phyloP scores from a whole-genome alignment of 1,140 invertebrate genomes.

The Zaprionus davidi region DNA sequence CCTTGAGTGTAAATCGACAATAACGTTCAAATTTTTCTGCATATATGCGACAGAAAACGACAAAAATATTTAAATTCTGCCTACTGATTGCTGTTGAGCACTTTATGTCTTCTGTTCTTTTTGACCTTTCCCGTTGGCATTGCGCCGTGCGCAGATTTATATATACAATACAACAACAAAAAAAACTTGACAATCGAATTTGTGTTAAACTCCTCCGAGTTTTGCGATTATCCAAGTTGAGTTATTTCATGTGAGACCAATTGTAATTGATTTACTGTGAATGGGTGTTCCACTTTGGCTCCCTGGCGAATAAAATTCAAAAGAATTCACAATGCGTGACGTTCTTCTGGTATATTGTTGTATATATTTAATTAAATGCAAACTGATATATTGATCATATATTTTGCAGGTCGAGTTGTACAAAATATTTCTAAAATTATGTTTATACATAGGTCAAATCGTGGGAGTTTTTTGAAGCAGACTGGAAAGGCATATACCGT shows the following conservation, averaged over 20 bases:
- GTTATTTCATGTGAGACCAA: constrained; percentile 30
- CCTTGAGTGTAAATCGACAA: constrained; percentile 47
- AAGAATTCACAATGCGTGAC: constrained; percentile 7
- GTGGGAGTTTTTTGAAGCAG: too few relatives aligned
- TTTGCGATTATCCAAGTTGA: constrained; percentile 28
- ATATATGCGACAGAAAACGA: constrained; percentile 50
- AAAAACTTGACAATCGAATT: constrained; percentile 42
- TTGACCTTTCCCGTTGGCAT: constrained; percentile 48
- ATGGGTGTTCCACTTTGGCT: neutral
- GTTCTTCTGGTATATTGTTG: neutral
- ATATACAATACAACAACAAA: constrained; percentile 13
- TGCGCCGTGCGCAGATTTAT: constrained; percentile 36
- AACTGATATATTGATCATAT: neutral
- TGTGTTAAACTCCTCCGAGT: constrained; percentile 43
- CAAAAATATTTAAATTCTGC: constrained; percentile 73
- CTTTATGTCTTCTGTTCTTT: constrained; percentile 49
- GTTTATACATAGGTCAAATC: too few relatives aligned
- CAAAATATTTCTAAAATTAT: too few relatives aligned
- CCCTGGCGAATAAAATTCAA: constrained; percentile 5
- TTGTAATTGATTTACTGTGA: constrained; percentile 52
- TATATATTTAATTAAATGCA: neutral
- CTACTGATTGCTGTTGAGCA: constrained; percentile 49
- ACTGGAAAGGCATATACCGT: too few relatives aligned
- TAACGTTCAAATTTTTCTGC: constrained; percentile 40
- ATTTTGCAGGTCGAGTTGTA: neutral